phyloP scores from a whole-genome alignment of 1,140 invertebrate species.

The Drosophila varians region DNA sequence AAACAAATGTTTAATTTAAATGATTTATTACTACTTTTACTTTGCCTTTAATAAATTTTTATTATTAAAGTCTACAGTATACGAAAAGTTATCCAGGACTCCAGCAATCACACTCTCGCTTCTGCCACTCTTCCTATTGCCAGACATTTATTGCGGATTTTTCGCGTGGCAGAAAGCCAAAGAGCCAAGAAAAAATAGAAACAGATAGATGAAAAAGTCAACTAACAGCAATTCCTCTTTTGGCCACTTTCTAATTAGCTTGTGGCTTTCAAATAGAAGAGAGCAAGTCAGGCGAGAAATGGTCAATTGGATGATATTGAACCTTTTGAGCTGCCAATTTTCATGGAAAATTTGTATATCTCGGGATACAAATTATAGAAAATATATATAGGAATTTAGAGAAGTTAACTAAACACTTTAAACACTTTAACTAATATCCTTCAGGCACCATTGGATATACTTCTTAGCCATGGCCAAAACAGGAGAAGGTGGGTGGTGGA shows the following conservation, averaged over 20 bases:
- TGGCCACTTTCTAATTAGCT: slow-evolving; percentile 41
- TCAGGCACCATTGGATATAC: background rate
- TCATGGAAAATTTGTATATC: too few species aligned
- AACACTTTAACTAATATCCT: background rate
- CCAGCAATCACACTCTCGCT: background rate
- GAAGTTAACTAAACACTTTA: too few species aligned
- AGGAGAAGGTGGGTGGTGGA: background rate
- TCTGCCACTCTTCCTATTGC: slow-evolving; percentile 4
- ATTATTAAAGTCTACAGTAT: background rate
- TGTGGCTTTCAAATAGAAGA: background rate
- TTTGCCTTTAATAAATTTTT: too few species aligned
- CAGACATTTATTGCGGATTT: slow-evolving; percentile 30
- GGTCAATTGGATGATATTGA: slow-evolving; percentile 2
- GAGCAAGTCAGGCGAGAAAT: background rate
- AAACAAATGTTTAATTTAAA: too few species aligned
- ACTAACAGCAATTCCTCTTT: slow-evolving; percentile 23
- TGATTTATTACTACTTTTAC: background rate
- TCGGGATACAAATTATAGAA: too few species aligned
- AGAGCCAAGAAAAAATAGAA: slow-evolving; percentile 9
- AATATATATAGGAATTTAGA: too few species aligned
- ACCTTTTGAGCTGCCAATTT: background rate
- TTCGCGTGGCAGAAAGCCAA: slow-evolving; percentile 14
- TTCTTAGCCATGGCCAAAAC: background rate
- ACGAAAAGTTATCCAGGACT: background rate
- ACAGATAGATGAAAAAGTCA: slow-evolving; percentile 14